Evolutionary conservation across 2,113 vertebrate genomes (phyloP).

Genomic region (Emydura subglobosa): DNA sequence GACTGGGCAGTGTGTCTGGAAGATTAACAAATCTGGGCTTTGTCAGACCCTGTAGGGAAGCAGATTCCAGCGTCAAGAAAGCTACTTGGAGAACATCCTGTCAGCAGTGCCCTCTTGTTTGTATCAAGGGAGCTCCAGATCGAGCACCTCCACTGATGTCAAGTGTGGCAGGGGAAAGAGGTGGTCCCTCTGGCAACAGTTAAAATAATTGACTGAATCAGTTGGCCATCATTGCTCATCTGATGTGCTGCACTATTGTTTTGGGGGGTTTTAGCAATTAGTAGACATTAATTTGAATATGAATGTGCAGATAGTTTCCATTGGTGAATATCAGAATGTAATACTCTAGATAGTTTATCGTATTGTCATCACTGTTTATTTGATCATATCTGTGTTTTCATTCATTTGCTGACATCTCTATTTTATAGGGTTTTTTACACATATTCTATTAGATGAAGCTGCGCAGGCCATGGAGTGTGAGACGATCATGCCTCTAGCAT

Average conservation of each 20-base stretch:
- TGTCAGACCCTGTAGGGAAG: background rate
- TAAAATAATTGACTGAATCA: background rate
- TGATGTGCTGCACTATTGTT: background rate
- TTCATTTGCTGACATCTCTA: constrained; percentile 44
- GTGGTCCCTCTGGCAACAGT: background rate
- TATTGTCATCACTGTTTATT: constrained; percentile 20
- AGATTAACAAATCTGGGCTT: background rate
- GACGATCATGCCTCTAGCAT: constrained; percentile 98
- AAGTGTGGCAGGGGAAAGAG: background rate
- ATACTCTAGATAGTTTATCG: background rate
- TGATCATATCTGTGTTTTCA: constrained; percentile 44
- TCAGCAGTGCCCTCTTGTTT: background rate
- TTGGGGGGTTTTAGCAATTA: background rate
- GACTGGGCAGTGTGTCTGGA: background rate
- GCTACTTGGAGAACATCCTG: background rate
- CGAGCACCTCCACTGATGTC: background rate
- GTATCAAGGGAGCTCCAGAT: background rate
- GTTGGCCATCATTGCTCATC: background rate
- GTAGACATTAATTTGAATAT: background rate
- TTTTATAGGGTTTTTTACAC: constrained; percentile 92
- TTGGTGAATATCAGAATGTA: background rate
- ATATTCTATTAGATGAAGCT: constrained; percentile 98
- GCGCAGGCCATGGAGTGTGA: constrained; percentile 99
- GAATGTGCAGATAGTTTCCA: background rate
- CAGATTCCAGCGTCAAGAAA: background rate